Percentiles rank a stretch among this genome's conserved stretches.
Evolutionary conservation across 2,888 invertebrate genomes (phyloP).

Genomic region (Drosophila mettleri): DNA sequence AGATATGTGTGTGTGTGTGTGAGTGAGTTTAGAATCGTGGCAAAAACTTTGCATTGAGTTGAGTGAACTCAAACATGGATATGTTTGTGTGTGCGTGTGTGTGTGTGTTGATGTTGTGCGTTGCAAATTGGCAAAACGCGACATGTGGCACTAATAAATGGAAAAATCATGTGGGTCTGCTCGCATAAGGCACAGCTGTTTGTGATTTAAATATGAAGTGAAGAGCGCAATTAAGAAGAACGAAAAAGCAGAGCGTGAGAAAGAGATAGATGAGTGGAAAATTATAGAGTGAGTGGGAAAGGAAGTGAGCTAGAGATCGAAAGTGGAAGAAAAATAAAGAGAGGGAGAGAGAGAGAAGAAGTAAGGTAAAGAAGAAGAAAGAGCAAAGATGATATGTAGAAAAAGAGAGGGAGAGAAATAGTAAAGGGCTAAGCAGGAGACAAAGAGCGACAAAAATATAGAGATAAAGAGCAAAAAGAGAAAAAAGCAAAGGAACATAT

Average conservation of each 20-base stretch:
- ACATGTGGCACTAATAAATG: slow-evolving; percentile 72
- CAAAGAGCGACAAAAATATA: not conserved
- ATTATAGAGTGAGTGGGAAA: not conserved
- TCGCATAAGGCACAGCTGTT: slow-evolving; percentile 57
- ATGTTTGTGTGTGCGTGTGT: slow-evolving; percentile 33
- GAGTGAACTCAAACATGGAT: slow-evolving; percentile 38
- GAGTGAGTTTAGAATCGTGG: slow-evolving; percentile 53
- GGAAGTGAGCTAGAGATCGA: not conserved
- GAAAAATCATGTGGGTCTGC: slow-evolving; percentile 48
- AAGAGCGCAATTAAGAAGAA: slow-evolving; percentile 59
- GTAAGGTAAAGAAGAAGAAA: not conserved
- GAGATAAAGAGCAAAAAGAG: not conserved
- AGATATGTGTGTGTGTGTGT: slow-evolving; percentile 9
- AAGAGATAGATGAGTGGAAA: not conserved
- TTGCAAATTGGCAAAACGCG: slow-evolving; percentile 54
- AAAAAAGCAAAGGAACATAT: not conserved
- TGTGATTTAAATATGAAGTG: slow-evolving; percentile 63
- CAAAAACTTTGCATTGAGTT: slow-evolving; percentile 36
- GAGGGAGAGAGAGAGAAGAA: too few species aligned
- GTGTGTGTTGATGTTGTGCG: slow-evolving; percentile 33
- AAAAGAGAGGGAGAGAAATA: not conserved
- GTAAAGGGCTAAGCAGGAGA: not conserved
- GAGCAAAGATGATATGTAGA: not conserved
- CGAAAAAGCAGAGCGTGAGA: not conserved
- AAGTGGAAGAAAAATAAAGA: not conserved